Evolutionary conservation across 1,140 invertebrate genomes (phyloP), one percentile per base, ranked within the genome.

Genomic region (Lucilia sericata): DNA sequence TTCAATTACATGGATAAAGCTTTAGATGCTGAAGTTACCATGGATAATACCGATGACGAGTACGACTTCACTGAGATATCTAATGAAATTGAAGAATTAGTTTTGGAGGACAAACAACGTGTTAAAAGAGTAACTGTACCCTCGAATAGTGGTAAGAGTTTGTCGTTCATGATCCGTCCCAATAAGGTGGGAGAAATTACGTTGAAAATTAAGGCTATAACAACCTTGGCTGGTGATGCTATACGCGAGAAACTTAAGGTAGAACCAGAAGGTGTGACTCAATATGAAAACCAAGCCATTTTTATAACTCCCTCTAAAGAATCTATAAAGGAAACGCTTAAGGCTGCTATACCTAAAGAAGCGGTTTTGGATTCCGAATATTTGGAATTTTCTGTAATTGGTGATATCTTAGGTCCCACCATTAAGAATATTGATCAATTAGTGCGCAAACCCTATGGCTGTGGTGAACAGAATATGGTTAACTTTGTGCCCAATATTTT

Each of bases 381-480:
- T 70, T 92, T 97, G 10, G 94, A 95, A 91, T 93, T 96, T 70
- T 94, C 95, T 12, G 94, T 94, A 42, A 94, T 96, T 84, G 95
- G 95, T 34, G 96, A 97, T 90, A 93, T 97, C 25, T 88, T 97
- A 34, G 96, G 96, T 5, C 94, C 95, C 3, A 94, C 94, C 42
- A 94, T 97, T n/a, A 93, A 94, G 25, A 96, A 97, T 89, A 90
- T 97, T 19, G 94, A 95, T 21, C 94, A 94, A 85, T 91, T 99
- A 14, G 93, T 99, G 13, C 93, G 93, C 88, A 94, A 97, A 93
- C 97, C 98, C 0, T 96, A 95, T 86, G 97, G 97, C 2, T 99
- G 98, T 91, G 97, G 97, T 47, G 98, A 99, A 92, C 98, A 99
- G 90, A 99, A 98, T 88, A 97, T 99, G 96, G 91, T 98, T 0